Conservation (phyloP, 2,888 invertebrate species). For the Ectemnius continuus region DNA sequence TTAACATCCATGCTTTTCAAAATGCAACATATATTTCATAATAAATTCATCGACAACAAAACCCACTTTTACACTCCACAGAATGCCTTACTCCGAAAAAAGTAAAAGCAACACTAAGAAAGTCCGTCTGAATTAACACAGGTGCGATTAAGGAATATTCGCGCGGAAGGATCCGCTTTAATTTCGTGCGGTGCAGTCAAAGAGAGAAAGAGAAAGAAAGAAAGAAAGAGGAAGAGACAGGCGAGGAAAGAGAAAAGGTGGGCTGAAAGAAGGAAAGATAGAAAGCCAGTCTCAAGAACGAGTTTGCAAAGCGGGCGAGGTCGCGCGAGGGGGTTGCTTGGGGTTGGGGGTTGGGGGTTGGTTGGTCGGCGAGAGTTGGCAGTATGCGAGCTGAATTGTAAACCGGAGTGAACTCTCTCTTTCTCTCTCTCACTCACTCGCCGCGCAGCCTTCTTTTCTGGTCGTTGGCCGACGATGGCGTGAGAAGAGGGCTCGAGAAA, state of each 20-base stretch:
- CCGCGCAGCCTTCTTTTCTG: slow-evolving; percentile 68
- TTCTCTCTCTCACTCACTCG: too few species aligned
- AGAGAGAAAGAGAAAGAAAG: too few species aligned
- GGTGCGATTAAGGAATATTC: too few species aligned
- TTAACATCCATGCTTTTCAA: too few species aligned
- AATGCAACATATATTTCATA: not conserved
- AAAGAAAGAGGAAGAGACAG: not conserved
- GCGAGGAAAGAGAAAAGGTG: not conserved
- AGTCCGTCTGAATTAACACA: too few species aligned
- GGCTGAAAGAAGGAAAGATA: slow-evolving; percentile 5
- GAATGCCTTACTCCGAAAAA: too few species aligned
- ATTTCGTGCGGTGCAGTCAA: too few species aligned
- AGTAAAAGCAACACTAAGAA: too few species aligned
- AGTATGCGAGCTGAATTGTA: slow-evolving; percentile 73
- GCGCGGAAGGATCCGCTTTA: too few species aligned
- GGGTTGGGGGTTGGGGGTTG: not conserved
- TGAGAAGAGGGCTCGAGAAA: slow-evolving; percentile 22
- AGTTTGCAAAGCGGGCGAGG: not conserved
- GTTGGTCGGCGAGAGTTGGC: slow-evolving; percentile 44
- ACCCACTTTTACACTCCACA: too few species aligned
- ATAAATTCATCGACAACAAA: too few species aligned
- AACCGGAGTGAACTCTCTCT: slow-evolving; percentile 68
- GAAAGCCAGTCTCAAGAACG: not conserved
- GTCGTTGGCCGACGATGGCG: slow-evolving; percentile 62
- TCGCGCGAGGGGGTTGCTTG: too few species aligned